Evolutionary conservation across 2,888 invertebrate species (phyloP).

Genomic region (Eilema depressum): DNA sequence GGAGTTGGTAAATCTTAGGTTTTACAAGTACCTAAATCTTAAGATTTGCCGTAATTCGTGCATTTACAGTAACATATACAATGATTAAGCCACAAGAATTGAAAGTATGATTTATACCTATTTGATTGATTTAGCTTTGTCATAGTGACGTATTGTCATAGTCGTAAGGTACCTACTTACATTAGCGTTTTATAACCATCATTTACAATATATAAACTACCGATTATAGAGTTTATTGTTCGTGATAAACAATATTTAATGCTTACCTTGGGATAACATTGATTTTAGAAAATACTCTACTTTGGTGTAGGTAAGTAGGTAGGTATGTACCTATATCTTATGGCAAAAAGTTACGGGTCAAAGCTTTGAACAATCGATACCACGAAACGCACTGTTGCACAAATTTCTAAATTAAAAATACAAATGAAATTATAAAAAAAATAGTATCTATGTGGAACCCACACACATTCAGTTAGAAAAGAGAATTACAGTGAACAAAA

Average conservation of each 20-base stretch:
- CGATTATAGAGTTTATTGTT: slow-evolving; percentile 33
- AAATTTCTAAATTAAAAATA: too few species aligned
- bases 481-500: too few species aligned
- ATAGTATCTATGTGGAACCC: too few species aligned
- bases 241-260: slow-evolving; percentile 32
- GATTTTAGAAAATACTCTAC: slow-evolving; percentile 26
- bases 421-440: too few species aligned
- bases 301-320: background rate
- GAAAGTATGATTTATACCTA: background rate
- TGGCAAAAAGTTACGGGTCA: background rate
- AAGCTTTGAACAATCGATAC: too few species aligned
- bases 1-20: too few species aligned
- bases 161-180: slow-evolving; percentile 4
- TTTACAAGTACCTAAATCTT: too few species aligned
- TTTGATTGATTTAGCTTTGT: background rate
- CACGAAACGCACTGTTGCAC: too few species aligned
- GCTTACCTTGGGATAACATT: slow-evolving; percentile 34
- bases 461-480: too few species aligned
- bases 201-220: slow-evolving; percentile 24
- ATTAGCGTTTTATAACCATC: slow-evolving; percentile 22
- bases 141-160: background rate
- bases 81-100: background rate
- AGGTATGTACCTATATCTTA: background rate
- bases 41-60: too few species aligned
- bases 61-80: too few species aligned